Evolutionary conservation across 2,888 invertebrate species (phyloP).

Genomic region (Neocrepidodera transversa): DNA sequence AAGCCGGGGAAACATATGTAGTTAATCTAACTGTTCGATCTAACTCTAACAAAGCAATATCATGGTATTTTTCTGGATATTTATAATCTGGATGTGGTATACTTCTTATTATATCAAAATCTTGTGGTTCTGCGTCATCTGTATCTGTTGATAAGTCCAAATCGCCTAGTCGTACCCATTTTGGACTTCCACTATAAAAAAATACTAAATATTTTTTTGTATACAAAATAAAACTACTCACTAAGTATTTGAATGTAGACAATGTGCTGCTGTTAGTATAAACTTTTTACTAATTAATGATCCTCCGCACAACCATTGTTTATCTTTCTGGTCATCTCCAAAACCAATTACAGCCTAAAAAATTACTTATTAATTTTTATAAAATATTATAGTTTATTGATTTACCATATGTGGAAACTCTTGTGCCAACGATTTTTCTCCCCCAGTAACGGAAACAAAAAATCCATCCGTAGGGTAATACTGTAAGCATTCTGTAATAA

Average conservation of each 20-base stretch:
- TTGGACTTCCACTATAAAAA: constrained; percentile 35
- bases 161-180: constrained; percentile 52
- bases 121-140: constrained; percentile 57
- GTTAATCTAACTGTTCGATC: constrained; percentile 53
- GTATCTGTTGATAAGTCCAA: constrained; percentile 52
- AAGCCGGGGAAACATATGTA: constrained; percentile 60
- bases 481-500: not conserved
- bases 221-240: constrained; percentile 11
- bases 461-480: not conserved
- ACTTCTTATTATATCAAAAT: constrained; percentile 45
- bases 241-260: constrained; percentile 15
- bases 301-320: constrained; percentile 66
- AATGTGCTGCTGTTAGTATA: constrained; percentile 70
- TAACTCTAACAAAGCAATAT: constrained; percentile 62
- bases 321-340: constrained; percentile 15
- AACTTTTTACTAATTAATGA: constrained; percentile 64
- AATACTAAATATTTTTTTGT: not conserved
- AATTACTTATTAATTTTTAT: too few species aligned
- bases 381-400: too few species aligned
- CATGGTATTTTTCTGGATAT: constrained; percentile 58
- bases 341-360: constrained; percentile 28
- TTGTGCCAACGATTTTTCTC: not conserved
- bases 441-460: not conserved
- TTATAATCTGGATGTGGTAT: constrained; percentile 59
- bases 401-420: not conserved